phyloP scores from a whole-genome alignment of 2,888 invertebrate genomes.

The Hirtodrosophila trivittata region DNA sequence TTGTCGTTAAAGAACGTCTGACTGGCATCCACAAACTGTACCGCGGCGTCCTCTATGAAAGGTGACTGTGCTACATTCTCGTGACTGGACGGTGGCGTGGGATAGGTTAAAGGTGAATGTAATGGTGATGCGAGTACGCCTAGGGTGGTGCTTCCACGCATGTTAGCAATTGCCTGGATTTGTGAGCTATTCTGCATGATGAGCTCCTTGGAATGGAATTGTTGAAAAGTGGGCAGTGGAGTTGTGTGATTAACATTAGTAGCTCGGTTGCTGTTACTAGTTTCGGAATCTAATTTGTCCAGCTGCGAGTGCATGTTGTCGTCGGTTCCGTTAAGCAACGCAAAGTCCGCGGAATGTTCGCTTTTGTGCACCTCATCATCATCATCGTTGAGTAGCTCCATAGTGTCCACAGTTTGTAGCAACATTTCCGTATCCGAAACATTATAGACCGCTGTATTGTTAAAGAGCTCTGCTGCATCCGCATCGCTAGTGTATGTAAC shows the following conservation, averaged over 20 bases:
- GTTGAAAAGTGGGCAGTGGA: constrained; percentile 92
- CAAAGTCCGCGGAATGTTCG: constrained; percentile 80
- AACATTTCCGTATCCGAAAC: constrained; percentile 88
- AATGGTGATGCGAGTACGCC: constrained; percentile 86
- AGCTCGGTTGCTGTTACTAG: constrained; percentile 11
- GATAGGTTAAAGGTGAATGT: constrained; percentile 90
- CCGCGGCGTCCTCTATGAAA: constrained; percentile 82
- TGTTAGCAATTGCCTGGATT: constrained; percentile 80
- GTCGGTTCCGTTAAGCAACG: constrained; percentile 50
- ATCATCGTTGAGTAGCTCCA: constrained; percentile 87
- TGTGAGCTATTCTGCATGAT: constrained; percentile 83
- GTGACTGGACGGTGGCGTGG: constrained; percentile 94
- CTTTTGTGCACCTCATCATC: constrained; percentile 81
- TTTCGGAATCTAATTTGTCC: constrained; percentile 64
- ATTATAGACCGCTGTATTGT: constrained; percentile 90
- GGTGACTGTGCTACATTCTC: constrained; percentile 86
- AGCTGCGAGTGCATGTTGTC: constrained; percentile 53
- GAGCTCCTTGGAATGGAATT: constrained; percentile 87
- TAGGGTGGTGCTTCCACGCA: constrained; percentile 82
- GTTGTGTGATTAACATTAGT: constrained; percentile 85
- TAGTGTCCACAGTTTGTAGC: constrained; percentile 87
- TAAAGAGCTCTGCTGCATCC: constrained; percentile 85
- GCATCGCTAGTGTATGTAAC: constrained; percentile 86
- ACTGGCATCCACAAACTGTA: constrained; percentile 80
- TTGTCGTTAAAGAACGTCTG: constrained; percentile 83